Conservation (phyloP, 2,797 vertebrate species). For the Squalus acanthias region DNA sequence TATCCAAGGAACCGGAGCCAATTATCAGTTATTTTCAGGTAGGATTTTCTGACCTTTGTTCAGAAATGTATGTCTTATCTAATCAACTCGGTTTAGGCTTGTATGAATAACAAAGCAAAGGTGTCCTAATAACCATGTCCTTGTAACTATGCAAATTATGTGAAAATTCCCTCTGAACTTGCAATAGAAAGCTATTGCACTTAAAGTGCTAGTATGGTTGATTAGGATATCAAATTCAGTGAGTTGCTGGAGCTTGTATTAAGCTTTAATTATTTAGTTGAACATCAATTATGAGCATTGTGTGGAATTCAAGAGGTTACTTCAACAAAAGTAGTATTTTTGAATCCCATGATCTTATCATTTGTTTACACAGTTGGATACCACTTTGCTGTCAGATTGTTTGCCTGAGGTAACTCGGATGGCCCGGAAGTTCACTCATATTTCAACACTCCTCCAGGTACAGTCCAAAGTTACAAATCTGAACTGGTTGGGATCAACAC, state of each 20-base stretch:
- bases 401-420: slow-evolving; percentile 91
- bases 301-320: background rate
- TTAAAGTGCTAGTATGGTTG: background rate
- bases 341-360: background rate
- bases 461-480: background rate
- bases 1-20: slow-evolving; percentile 55
- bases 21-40: slow-evolving; percentile 87
- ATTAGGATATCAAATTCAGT: background rate
- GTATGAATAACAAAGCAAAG: background rate
- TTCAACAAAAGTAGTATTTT: background rate
- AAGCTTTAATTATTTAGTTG: background rate
- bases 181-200: background rate
- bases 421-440: slow-evolving; percentile 96
- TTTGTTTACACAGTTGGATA: slow-evolving; percentile 71
- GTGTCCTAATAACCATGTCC: background rate
- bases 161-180: background rate
- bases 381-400: slow-evolving; percentile 79
- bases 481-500: background rate
- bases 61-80: background rate
- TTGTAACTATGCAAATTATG: background rate
- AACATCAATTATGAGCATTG: background rate
- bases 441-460: slow-evolving; percentile 90
- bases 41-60: slow-evolving; percentile 42
- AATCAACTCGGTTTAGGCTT: background rate
- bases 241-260: background rate